Evolutionary conservation across 2,113 vertebrate genomes (phyloP).

Genomic region (Syrmaticus mikado): DNA sequence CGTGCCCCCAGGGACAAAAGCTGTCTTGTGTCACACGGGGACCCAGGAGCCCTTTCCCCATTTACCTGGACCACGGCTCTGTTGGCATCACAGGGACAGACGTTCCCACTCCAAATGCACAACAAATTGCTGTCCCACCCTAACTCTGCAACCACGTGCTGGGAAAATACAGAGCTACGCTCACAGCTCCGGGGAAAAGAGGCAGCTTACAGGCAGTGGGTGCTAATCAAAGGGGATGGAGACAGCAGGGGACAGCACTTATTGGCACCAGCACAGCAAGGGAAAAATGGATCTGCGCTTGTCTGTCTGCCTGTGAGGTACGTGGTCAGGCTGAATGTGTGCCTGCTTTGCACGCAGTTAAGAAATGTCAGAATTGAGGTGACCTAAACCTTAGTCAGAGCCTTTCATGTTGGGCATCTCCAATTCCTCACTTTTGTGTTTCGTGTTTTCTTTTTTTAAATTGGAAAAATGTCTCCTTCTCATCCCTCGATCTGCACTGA

Average conservation of each 20-base stretch:
- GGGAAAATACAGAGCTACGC: neutral
- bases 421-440: neutral
- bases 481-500: neutral
- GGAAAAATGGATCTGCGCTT: neutral
- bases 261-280: neutral
- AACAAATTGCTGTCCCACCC: neutral
- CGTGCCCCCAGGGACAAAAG: neutral
- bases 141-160: neutral
- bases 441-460: neutral
- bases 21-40: fast-evolving
- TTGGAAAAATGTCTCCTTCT: neutral
- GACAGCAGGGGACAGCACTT: neutral
- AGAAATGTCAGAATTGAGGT: neutral
- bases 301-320: neutral
- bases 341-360: no score
- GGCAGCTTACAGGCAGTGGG: neutral
- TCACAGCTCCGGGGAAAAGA: neutral
- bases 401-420: neutral
- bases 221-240: neutral
- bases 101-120: neutral
- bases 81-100: neutral
- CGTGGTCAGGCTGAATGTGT: neutral
- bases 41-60: neutral
- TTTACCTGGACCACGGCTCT: fast-evolving
- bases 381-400: neutral